These are phyloP conservation scores for Drosophila tropicalis DNA, from an alignment of 1,140 invertebrate species.

Conservation along the genomic window DNA sequence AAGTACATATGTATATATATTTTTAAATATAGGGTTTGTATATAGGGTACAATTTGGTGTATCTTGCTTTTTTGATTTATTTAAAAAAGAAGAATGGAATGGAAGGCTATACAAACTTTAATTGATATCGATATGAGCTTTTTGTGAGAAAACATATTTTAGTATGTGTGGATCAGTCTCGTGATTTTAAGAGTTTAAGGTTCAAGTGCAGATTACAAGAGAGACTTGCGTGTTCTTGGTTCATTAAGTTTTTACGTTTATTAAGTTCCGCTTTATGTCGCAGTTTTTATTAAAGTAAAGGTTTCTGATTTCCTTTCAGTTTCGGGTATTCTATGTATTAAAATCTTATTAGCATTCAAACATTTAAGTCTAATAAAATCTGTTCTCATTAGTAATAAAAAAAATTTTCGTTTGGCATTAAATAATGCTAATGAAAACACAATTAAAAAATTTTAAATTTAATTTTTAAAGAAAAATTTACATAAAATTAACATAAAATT, in stretches of 20 bases:
- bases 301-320: not conserved
- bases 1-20: conserved; percentile 19
- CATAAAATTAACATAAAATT: no score
- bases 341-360: no score
- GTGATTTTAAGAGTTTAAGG: not conserved
- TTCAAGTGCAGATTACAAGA: not conserved
- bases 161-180: conserved; percentile 1
- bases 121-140: not conserved
- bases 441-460: no score
- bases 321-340: no score
- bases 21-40: conserved; percentile 4
- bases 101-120: not conserved
- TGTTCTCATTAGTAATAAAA: no score
- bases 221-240: not conserved
- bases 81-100: not conserved
- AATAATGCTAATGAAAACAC: no score
- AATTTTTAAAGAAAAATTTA: no score
- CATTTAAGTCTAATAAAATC: no score
- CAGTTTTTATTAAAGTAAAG: not conserved
- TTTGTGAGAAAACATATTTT: not conserved
- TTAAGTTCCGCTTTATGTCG: not conserved
- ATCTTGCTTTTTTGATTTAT: conserved; percentile 6
- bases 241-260: not conserved
- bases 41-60: not conserved
- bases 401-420: no score